phyloP scores from a whole-genome alignment of 2,888 invertebrate species.

The Mayetiola destructor region DNA sequence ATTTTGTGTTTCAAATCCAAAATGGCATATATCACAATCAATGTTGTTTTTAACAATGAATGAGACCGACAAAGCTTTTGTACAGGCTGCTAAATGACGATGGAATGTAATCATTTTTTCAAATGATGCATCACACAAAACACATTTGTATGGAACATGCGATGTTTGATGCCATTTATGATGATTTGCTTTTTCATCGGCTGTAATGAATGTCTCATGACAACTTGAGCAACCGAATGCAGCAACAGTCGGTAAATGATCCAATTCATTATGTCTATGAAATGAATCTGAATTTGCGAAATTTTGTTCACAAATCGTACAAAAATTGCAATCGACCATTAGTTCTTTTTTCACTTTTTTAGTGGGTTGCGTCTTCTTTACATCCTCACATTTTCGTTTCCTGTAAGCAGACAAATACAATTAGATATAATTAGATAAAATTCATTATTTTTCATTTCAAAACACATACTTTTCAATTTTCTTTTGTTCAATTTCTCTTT shows the following conservation, averaged over 20 bases:
- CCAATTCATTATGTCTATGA: not conserved
- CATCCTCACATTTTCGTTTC: not conserved
- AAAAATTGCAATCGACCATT: not conserved
- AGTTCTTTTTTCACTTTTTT: slow-evolving; percentile 8
- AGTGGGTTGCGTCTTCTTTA: not conserved
- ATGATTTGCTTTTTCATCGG: slow-evolving; percentile 33
- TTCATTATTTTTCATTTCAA: too few species aligned
- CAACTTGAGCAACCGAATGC: slow-evolving; percentile 39
- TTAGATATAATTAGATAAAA: not conserved
- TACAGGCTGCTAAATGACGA: not conserved
- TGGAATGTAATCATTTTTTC: slow-evolving; percentile 20
- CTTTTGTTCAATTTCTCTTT: slow-evolving; percentile 11
- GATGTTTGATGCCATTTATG: slow-evolving; percentile 35
- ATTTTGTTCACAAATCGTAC: not conserved
- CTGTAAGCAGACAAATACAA: not conserved
- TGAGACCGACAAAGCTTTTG: not conserved
- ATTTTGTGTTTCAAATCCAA: slow-evolving; percentile 30
- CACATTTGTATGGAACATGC: slow-evolving; percentile 36
- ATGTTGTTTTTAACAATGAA: slow-evolving; percentile 22
- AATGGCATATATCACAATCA: slow-evolving; percentile 29
- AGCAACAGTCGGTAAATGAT: slow-evolving; percentile 27
- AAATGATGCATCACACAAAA: slow-evolving; percentile 32
- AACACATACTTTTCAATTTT: slow-evolving; percentile 4
- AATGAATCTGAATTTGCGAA: not conserved
- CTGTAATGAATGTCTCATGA: slow-evolving; percentile 32